A percentile compares a stretch with the other conserved stretches of the same genome.
phyloP scores from a whole-genome alignment of 1,140 invertebrate species.

The Cheumatopsyche charites region DNA sequence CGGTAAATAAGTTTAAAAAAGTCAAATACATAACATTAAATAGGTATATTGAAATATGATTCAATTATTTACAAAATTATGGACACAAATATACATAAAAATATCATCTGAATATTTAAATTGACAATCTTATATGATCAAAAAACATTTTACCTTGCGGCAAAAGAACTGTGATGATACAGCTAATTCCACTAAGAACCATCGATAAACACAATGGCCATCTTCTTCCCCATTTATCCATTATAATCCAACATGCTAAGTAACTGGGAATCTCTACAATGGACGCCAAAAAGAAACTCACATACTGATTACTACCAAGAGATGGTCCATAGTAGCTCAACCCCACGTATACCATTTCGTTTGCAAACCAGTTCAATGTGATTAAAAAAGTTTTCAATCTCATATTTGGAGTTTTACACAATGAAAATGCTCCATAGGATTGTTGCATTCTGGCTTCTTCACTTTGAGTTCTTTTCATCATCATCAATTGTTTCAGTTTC shows the following conservation, averaged over 20 bases:
- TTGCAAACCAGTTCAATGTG: conserved; percentile 73
- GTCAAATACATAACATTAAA: too few species aligned
- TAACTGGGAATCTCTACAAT: conserved; percentile 86
- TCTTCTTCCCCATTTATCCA: conserved; percentile 81
- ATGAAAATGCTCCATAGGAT: conserved; percentile 70
- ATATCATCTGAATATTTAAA: too few species aligned
- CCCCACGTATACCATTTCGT: conserved; percentile 84
- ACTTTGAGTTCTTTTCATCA: conserved; percentile 68
- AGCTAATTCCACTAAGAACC: conserved; percentile 80
- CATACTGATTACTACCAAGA: conserved; percentile 81
- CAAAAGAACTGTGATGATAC: conserved; percentile 80
- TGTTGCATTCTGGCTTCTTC: conserved; percentile 66
- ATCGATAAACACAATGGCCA: conserved; percentile 85
- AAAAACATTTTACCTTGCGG: conserved; percentile 72
- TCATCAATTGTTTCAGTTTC: conserved; percentile 74
- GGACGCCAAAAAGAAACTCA: conserved; percentile 84
- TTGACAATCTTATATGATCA: too few species aligned
- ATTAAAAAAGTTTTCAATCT: conserved; percentile 73
- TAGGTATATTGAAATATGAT: too few species aligned
- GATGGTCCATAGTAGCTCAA: conserved; percentile 86
- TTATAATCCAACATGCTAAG: conserved; percentile 80
- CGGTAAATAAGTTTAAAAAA: too few species aligned
- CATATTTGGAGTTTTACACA: conserved; percentile 87
- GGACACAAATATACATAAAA: too few species aligned
- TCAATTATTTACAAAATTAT: too few species aligned